Conservation (phyloP, 1,140 invertebrate genomes). For the Ptiloglossa arizonensis region DNA sequence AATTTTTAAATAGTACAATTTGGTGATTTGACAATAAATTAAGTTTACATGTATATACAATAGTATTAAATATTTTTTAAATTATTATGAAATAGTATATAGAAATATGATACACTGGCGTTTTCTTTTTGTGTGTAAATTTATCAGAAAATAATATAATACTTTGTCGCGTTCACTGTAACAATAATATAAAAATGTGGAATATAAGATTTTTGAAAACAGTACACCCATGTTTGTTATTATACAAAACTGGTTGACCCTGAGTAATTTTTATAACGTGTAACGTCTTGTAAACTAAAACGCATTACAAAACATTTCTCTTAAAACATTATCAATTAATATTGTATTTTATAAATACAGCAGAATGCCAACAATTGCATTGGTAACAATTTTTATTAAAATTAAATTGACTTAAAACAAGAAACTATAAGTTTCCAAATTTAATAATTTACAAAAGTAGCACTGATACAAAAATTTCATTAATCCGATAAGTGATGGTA, state of each 20-base stretch:
- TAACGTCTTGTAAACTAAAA: background rate
- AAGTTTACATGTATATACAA: conserved; percentile 12
- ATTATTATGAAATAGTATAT: conserved; percentile 25
- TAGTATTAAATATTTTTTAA: conserved; percentile 16
- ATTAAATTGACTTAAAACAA: background rate
- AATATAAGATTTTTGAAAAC: conserved; percentile 30
- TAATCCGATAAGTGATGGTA: background rate
- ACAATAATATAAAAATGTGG: conserved; percentile 36
- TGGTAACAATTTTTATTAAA: background rate
- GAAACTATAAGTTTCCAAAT: background rate
- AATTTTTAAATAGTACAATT: conserved; percentile 10
- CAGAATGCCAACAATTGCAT: background rate
- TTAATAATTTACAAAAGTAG: background rate
- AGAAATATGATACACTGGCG: conserved; percentile 16
- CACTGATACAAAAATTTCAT: background rate
- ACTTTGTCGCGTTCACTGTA: background rate
- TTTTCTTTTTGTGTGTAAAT: conserved; percentile 26
- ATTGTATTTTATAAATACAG: background rate
- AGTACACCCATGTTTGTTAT: background rate
- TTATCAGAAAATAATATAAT: conserved; percentile 36
- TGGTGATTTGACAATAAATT: conserved; percentile 13
- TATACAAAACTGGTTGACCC: conserved; percentile 17
- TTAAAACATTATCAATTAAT: background rate
- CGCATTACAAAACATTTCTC: background rate
- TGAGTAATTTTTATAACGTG: conserved; percentile 10